Base-by-base conservation (phyloP, 2,113 vertebrate species). In the Lepus europaeus region DNA sequence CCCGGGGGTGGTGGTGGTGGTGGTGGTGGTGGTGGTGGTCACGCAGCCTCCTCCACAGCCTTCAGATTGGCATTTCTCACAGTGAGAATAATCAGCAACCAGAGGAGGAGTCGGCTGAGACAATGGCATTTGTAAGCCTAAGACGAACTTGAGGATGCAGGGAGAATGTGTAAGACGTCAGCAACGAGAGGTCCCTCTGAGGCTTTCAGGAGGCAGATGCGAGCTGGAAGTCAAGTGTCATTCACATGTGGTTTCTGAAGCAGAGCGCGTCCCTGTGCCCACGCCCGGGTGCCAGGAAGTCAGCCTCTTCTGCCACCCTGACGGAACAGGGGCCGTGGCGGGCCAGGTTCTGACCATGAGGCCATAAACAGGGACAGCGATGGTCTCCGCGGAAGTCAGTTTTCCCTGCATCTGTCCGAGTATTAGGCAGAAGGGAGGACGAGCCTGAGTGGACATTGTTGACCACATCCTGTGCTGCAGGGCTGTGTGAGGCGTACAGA, bases 201-300 rank as follows among this genome's bases (percentile, higher is more conserved):
- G 53, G 86, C 66, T 64, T 77, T 51, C 91, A 61, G 68, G 39
- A 39, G 25, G 80, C 74, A 3, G 33, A 36, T 36, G 33, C 33
- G 33, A 2, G 33, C 36, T 31, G 27, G 78, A 81, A 66, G 56
- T 36, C 87, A 87, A 94, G 83, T 87, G 45, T 91, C 45, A 89
- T 69, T 73, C 49, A 61, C 6, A 1, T 61, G 66, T 73, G 73
- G 20, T 51, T 92, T 84, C n/a, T 89, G 36, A 73, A 92, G 51
- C 66, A 89, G 78, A 88, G 12, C 84, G 3, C 63, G 3, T 51
- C 16, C 23, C 6, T 68, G 49, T n/a, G 1, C 9, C 13, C 31
- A 33, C 39, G 7, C 16, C 68, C 59, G 20, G 63, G 49, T 76
- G 49, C 22, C 1, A 20, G 70, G 39, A 77, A 49, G 77, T n/a